These are phyloP conservation scores for Neolamprologus cancellatus DNA, from an alignment of 2,113 vertebrate species.

Conservation along the genomic window DNA sequence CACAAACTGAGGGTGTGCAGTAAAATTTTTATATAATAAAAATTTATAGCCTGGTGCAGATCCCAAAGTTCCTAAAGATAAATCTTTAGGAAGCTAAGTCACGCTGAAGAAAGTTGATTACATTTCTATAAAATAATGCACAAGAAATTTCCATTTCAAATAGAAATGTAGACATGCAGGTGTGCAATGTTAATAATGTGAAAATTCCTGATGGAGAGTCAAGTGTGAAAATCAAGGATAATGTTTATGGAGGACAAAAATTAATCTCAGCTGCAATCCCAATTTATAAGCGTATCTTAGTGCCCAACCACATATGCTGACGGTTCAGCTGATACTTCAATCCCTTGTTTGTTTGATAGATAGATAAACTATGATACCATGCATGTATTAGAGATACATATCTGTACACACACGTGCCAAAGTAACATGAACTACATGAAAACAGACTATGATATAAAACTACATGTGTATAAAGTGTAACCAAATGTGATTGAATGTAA, in stretches of 20 bases:
- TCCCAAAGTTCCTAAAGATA: background rate
- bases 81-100: background rate
- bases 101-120: background rate
- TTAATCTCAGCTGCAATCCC: background rate
- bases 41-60: background rate
- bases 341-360: background rate
- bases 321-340: too few species aligned
- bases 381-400: background rate
- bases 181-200: background rate
- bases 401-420: background rate
- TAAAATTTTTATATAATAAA: background rate
- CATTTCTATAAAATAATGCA: background rate
- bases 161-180: background rate
- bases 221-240: background rate
- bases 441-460: too few species aligned
- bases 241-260: background rate
- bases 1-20: background rate
- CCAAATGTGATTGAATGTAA: too few species aligned
- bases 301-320: background rate
- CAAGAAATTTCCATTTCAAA: background rate
- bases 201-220: background rate
- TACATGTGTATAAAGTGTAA: too few species aligned
- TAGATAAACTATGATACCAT: background rate
- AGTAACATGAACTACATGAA: too few species aligned
- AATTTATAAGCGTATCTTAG: background rate